These are phyloP conservation scores for Drosophila grimshawi DNA, from an alignment of 1,140 invertebrate species.

Conservation along the genomic window DNA sequence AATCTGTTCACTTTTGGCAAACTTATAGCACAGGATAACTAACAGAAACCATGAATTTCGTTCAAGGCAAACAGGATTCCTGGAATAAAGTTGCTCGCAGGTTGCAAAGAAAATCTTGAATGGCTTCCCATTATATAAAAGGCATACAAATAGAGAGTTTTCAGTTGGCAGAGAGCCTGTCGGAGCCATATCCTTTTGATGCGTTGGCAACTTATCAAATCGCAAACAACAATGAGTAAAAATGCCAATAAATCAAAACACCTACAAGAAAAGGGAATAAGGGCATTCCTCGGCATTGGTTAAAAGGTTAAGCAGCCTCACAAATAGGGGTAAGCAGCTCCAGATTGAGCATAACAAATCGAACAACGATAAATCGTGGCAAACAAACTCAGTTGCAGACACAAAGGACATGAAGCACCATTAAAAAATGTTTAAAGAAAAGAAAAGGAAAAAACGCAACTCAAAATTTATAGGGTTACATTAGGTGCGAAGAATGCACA, in stretches of 20 bases:
- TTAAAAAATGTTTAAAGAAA: slow-evolving; percentile 62
- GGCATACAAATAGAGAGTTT: slow-evolving; percentile 20
- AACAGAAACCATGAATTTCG: background rate
- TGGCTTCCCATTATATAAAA: slow-evolving; percentile 9
- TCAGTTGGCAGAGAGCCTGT: slow-evolving; percentile 8
- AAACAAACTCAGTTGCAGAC: slow-evolving; percentile 37
- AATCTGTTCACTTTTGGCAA: background rate
- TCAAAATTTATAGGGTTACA: slow-evolving; percentile 58
- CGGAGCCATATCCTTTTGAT: slow-evolving; percentile 31
- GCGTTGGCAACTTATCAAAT: slow-evolving; percentile 62
- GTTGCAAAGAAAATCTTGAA: slow-evolving; percentile 30
- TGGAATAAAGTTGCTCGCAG: slow-evolving; percentile 37
- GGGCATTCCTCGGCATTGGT: slow-evolving; percentile 32
- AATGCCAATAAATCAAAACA: slow-evolving; percentile 70
- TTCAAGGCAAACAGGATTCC: slow-evolving; percentile 12
- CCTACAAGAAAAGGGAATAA: slow-evolving; percentile 55
- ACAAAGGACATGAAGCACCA: slow-evolving; percentile 60
- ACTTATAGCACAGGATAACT: slow-evolving; percentile 1
- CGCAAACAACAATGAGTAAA: slow-evolving; percentile 57
- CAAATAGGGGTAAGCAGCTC: slow-evolving; percentile 43
- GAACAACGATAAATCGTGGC: slow-evolving; percentile 60
- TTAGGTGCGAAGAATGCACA: slow-evolving; percentile 51
- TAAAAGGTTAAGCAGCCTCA: slow-evolving; percentile 55
- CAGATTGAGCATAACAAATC: slow-evolving; percentile 65
- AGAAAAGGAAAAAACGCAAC: slow-evolving; percentile 19